Evolutionary conservation across 2,113 vertebrate genomes (phyloP), one percentile per base, ranked within the genome.

Genomic region (Tringa solitaria): DNA sequence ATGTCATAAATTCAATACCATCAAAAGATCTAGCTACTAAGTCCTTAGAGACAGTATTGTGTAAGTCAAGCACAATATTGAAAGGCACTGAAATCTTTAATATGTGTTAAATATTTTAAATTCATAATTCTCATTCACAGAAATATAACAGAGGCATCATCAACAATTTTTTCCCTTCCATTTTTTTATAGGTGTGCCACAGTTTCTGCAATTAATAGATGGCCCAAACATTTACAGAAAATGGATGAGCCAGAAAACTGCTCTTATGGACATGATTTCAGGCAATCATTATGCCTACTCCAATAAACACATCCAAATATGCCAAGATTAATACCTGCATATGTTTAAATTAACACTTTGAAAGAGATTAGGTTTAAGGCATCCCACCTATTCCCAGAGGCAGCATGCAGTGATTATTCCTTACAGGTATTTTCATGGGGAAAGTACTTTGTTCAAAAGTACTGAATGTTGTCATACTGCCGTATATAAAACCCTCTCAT

Each of bases 1-100:
- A 45, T 96, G 94, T 88, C 84, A 95, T 86, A 90, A 91, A 96
- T 96, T 96, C 91, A 96, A 69, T 93, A 78, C 68, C 5, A 1
- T 86, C 76, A 81, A 84, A 96, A 90, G 73, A 76, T 89, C 95
- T 69, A 90, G 57, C 78, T 72, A 48, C 67, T 85, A 32, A 18
- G 45, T 87, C 78, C 81, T 85, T 81, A 90, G 85, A 95, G 64
- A 92, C 2, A 1, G 53, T 21, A 77, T 43, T 18, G 2, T 87
- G 43, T 82, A 87, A 95, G 84, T 90, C 57, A 90, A 96, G 87
- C 45, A 39, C 72, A 69, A 28, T 88, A 75, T 60, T 90, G 89
- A 84, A 90, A 93, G 51, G 69, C 48, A 43, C 15, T 48, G 50
- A 80, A 95, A 82, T 85, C 26, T 95, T 89, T 85, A 69, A 72